A percentile compares a stretch with the other conserved stretches of the same genome.
phyloP scores from a whole-genome alignment of 2,797 vertebrate genomes.

The Gymnocypris eckloni region DNA sequence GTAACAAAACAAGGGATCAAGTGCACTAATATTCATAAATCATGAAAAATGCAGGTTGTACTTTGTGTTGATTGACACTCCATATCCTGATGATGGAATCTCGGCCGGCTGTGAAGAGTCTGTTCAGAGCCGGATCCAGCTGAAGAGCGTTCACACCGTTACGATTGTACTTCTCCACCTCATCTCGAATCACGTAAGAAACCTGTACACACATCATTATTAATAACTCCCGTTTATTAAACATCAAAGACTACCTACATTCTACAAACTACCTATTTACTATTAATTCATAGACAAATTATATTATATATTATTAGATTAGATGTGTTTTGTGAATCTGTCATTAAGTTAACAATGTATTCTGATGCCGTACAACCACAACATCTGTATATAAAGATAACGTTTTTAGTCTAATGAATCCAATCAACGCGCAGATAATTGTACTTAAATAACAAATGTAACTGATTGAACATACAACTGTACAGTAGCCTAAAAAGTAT shows the following conservation, averaged over 20 bases:
- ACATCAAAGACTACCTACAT: background rate
- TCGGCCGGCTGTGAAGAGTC: conserved; percentile 95
- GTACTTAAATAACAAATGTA: background rate
- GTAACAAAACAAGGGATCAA: background rate
- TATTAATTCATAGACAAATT: background rate
- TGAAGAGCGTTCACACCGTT: conserved; percentile 98
- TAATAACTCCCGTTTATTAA: background rate
- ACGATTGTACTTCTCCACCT: conserved; percentile 97
- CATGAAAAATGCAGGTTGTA: conserved; percentile 62
- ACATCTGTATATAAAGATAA: background rate
- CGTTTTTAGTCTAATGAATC: background rate
- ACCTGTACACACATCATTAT: conserved; percentile 77
- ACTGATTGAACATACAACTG: background rate
- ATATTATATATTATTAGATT: background rate
- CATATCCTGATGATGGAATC: conserved; percentile 99
- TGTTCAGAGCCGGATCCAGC: conserved; percentile 92
- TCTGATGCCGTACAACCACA: background rate
- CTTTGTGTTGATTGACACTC: conserved; percentile 99
- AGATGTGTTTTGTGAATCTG: background rate
- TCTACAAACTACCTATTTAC: background rate
- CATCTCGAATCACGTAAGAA: conserved; percentile 98
- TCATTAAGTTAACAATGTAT: background rate
- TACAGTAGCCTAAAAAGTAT: background rate
- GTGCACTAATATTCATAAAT: background rate
- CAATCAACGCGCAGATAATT: background rate